A percentile compares a stretch with the other conserved stretches of the same genome.
These are phyloP conservation scores for Xenotilapia longispinis DNA, from an alignment of 2,113 vertebrate species.

Conservation along the genomic window DNA sequence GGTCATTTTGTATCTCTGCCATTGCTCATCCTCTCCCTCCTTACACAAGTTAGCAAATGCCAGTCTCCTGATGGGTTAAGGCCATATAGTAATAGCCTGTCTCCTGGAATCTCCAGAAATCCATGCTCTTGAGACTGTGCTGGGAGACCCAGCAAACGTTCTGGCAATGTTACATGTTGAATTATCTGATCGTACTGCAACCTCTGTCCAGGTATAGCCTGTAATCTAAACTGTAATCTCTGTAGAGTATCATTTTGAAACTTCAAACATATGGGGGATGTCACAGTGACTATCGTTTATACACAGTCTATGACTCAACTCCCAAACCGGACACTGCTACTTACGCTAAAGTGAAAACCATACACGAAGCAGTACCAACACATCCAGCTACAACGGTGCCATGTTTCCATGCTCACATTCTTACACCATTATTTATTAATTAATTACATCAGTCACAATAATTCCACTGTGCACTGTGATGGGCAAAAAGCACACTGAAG, in stretches of 20 bases:
- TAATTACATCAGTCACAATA: not conserved
- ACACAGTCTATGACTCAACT: not conserved
- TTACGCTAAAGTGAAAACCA: not conserved
- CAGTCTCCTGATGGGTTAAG: not conserved
- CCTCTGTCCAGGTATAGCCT: not conserved
- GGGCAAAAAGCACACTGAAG: not conserved
- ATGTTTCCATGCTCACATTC: not conserved
- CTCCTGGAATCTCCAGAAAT: not conserved
- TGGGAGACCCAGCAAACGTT: not conserved
- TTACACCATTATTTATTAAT: not conserved
- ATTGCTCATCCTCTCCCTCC: not conserved
- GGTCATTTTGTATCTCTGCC: not conserved
- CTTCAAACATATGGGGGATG: not conserved
- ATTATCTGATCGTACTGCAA: not conserved
- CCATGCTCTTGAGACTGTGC: not conserved
- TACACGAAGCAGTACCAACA: not conserved
- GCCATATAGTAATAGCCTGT: not conserved
- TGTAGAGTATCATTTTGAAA: not conserved
- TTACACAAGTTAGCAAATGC: not conserved
- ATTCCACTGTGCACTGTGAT: not conserved
- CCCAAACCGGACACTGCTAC: not conserved
- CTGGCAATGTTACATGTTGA: not conserved
- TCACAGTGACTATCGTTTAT: not conserved
- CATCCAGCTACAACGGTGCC: not conserved
- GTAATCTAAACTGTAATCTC: not conserved